Evolutionary conservation across 2,113 vertebrate species (phyloP).

Genomic region (Butastur rufipennis): DNA sequence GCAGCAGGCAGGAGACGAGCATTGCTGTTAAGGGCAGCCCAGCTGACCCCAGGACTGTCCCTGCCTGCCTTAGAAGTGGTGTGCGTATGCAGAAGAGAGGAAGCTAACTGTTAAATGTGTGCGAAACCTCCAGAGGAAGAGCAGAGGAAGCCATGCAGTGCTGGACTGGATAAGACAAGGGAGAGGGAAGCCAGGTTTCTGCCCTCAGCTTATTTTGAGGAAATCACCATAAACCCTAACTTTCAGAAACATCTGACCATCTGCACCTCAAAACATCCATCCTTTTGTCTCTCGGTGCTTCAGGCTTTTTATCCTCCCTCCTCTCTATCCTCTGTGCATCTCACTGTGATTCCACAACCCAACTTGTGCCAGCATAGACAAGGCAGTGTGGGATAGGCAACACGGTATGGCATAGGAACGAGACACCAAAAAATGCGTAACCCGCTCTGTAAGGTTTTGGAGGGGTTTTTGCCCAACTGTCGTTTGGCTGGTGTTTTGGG

Average conservation of each 20-base stretch:
- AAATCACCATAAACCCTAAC: background rate
- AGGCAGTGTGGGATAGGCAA: background rate
- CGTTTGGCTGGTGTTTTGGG: background rate
- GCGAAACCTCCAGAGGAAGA: background rate
- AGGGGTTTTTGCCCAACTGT: background rate
- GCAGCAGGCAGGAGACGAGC: background rate
- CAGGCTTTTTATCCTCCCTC: background rate
- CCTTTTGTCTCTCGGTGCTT: background rate
- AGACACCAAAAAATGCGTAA: background rate
- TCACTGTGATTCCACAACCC: background rate
- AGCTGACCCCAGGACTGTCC: background rate
- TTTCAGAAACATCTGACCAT: background rate
- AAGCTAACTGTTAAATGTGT: background rate
- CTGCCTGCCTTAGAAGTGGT: background rate
- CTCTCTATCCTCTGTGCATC: background rate
- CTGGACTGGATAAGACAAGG: background rate
- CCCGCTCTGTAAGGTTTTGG: fast-evolving
- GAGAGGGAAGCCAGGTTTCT: background rate
- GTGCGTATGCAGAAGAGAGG: background rate
- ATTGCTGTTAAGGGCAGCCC: background rate
- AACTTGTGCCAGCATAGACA: background rate
- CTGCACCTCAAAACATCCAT: background rate
- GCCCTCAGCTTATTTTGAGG: background rate
- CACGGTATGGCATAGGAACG: fast-evolving
- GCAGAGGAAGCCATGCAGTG: background rate